phyloP scores from a whole-genome alignment of 2,113 vertebrate species.

The Hyaena hyaena region DNA sequence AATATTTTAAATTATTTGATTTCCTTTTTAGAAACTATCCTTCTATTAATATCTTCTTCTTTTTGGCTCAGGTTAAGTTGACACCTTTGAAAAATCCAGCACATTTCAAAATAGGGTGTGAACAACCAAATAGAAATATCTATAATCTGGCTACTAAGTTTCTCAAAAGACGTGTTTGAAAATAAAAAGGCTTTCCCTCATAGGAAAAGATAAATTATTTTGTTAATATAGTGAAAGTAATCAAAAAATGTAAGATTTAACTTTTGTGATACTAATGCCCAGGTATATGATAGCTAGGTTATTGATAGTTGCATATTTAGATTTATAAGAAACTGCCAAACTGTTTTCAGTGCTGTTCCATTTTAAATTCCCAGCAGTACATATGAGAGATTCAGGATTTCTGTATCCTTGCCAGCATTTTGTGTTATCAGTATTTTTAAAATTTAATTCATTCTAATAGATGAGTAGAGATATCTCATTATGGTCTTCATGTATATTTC shows the following conservation, averaged over 20 bases:
- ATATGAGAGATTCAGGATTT: not conserved
- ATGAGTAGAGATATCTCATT: not conserved
- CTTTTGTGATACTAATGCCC: not conserved
- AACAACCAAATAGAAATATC: not conserved
- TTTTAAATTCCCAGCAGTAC: not conserved
- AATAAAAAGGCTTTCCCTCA: not conserved
- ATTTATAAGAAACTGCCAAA: not conserved
- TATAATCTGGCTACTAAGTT: not conserved
- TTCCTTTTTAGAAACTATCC: not conserved
- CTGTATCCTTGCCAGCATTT: not conserved
- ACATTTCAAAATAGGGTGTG: not conserved
- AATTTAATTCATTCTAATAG: not conserved
- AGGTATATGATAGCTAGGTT: not conserved
- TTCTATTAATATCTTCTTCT: not conserved
- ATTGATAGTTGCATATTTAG: not conserved
- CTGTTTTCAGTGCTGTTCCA: not conserved
- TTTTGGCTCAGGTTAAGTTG: not conserved
- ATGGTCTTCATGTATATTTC: not conserved
- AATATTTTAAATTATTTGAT: not conserved
- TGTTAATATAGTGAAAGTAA: not conserved
- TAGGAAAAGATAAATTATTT: not conserved
- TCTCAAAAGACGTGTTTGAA: not conserved
- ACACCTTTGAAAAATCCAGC: not conserved
- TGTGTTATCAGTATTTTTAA: not conserved
- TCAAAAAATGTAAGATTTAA: not conserved